Conservation (phyloP, 2,888 invertebrate genomes). For the Athrips mouffetella region DNA sequence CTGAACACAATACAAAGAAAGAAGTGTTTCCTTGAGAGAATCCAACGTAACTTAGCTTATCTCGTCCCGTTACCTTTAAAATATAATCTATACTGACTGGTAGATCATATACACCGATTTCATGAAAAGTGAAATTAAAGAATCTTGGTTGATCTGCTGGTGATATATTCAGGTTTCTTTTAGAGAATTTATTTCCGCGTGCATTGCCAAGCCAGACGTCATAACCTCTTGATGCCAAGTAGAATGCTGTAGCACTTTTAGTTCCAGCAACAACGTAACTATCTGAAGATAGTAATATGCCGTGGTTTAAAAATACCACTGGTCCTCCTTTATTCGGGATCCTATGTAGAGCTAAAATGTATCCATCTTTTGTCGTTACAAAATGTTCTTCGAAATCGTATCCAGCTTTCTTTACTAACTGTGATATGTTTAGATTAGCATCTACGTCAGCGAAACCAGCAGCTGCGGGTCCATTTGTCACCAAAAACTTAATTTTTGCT, state of each 20-base stretch:
- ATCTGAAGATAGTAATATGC: slow-evolving; percentile 82
- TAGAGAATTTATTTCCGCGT: slow-evolving; percentile 82
- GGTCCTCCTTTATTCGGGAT: slow-evolving; percentile 24
- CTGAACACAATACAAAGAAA: slow-evolving; percentile 80
- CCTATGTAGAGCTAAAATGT: slow-evolving; percentile 26
- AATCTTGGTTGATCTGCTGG: slow-evolving; percentile 47
- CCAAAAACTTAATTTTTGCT: not conserved
- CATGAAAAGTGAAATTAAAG: slow-evolving; percentile 86
- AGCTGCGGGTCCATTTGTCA: not conserved
- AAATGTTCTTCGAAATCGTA: slow-evolving; percentile 21
- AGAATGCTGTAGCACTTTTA: slow-evolving; percentile 73
- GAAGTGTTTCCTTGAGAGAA: slow-evolving; percentile 84
- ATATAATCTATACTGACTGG: slow-evolving; percentile 85
- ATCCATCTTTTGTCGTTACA: slow-evolving; percentile 32
- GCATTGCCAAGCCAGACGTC: slow-evolving; percentile 88
- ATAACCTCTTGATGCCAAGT: slow-evolving; percentile 78
- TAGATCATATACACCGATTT: slow-evolving; percentile 84
- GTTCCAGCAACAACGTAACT: slow-evolving; percentile 83
- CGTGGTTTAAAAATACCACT: slow-evolving; percentile 84
- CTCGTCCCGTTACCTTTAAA: slow-evolving; percentile 64
- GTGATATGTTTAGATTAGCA: not conserved
- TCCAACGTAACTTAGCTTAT: slow-evolving; percentile 82
- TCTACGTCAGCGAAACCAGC: not conserved
- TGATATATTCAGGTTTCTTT: slow-evolving; percentile 53
- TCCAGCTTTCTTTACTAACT: slow-evolving; percentile 11